Percentiles rank a stretch among this genome's conserved stretches.
phyloP scores from a whole-genome alignment of 2,888 invertebrate genomes.

The Gasteruption jaculator region DNA sequence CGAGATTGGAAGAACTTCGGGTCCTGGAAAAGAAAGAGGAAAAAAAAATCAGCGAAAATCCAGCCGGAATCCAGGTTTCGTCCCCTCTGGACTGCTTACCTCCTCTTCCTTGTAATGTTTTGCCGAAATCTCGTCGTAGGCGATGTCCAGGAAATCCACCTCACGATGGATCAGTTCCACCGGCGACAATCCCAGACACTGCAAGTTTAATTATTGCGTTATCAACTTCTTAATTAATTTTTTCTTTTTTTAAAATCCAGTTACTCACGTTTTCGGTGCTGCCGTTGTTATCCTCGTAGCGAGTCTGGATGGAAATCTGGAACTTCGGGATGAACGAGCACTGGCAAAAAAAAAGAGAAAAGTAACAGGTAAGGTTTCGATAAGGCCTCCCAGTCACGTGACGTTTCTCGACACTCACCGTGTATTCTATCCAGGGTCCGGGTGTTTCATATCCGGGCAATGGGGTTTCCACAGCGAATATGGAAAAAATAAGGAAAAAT shows the following conservation, averaged over 20 bases:
- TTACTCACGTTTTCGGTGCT: slow-evolving; percentile 79
- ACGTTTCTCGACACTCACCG: slow-evolving; percentile 64
- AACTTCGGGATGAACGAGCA: slow-evolving; percentile 89
- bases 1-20: slow-evolving; percentile 77
- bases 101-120: slow-evolving; percentile 88
- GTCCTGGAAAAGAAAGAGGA: slow-evolving; percentile 54
- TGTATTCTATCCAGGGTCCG: slow-evolving; percentile 74
- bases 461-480: slow-evolving; percentile 23
- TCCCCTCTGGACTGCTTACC: too few species aligned
- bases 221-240: slow-evolving; percentile 8
- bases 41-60: neutral
- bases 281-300: slow-evolving; percentile 87
- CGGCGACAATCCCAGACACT: slow-evolving; percentile 71
- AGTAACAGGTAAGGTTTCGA: too few species aligned
- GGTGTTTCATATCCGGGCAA: too few species aligned
- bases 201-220: slow-evolving; percentile 33
- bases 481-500: slow-evolving; percentile 28
- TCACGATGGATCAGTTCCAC: slow-evolving; percentile 70
- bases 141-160: slow-evolving; percentile 82
- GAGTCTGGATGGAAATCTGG: slow-evolving; percentile 79
- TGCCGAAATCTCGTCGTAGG: slow-evolving; percentile 77
- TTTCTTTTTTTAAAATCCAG: slow-evolving; percentile 9
- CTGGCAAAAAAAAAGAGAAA: slow-evolving; percentile 59
- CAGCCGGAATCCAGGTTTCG: too few species aligned
- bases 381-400: too few species aligned